These are phyloP conservation scores for Lochmaea capreae DNA, from an alignment of 2,888 invertebrate genomes.

Conservation along the genomic window DNA sequence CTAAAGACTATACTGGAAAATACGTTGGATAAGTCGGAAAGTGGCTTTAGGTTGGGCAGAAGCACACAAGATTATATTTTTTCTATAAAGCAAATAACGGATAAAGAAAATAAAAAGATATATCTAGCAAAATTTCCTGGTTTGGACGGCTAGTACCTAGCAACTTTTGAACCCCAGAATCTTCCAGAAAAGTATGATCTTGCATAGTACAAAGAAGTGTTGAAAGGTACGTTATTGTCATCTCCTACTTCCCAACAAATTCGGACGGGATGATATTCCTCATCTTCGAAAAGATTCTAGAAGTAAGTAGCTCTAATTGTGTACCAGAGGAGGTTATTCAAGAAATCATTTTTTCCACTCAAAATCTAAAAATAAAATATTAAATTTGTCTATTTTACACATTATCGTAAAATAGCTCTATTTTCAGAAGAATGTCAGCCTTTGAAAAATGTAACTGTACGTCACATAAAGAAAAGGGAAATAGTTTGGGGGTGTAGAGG, in stretches of 20 bases:
- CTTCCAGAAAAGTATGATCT: not conserved
- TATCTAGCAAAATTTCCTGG: too few species aligned
- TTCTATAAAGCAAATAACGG: too few species aligned
- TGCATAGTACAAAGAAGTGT: constrained; percentile 16
- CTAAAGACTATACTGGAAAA: too few species aligned
- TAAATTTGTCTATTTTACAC: not conserved
- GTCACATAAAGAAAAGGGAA: too few species aligned
- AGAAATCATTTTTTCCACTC: constrained; percentile 16
- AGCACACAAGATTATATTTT: too few species aligned
- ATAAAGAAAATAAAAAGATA: too few species aligned
- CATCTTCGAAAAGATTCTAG: constrained; percentile 6
- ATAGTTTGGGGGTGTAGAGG: too few species aligned
- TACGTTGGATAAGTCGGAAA: too few species aligned
- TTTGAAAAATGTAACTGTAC: not conserved
- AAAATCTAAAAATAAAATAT: constrained; percentile 23
- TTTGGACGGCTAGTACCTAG: constrained; percentile 7
- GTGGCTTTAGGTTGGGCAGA: too few species aligned
- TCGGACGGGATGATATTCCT: constrained; percentile 16
- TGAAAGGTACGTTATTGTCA: not conserved
- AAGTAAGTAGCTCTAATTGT: not conserved
- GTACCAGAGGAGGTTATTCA: constrained; percentile 5
- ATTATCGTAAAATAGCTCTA: not conserved
- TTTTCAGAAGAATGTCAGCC: not conserved
- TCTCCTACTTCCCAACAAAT: constrained; percentile 16
- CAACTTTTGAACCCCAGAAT: constrained; percentile 15